Conservation (phyloP, 1,140 invertebrate species). For the Hyphantria cunea region DNA sequence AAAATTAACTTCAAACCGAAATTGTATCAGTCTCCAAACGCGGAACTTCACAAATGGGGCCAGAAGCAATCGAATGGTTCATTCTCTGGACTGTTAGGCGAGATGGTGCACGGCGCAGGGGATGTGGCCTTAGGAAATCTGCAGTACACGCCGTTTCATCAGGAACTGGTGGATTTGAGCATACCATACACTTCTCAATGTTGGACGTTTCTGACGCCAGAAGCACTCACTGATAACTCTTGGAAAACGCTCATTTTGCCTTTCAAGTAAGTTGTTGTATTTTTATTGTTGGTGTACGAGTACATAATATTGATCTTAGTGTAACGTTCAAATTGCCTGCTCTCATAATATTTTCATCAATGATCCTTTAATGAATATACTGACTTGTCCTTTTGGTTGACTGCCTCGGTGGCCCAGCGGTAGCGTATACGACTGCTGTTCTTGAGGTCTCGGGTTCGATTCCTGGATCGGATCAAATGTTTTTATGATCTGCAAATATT, state of each 20-base stretch:
- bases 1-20: conserved; percentile 86
- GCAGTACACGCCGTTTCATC: conserved; percentile 86
- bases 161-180: conserved; percentile 88
- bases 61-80: conserved; percentile 82
- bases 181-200: conserved; percentile 90
- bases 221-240: conserved; percentile 89
- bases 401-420: too few species aligned
- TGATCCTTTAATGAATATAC: too few species aligned
- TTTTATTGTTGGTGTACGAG: too few species aligned
- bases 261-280: conserved; percentile 83
- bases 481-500: too few species aligned
- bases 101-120: conserved; percentile 85
- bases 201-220: conserved; percentile 91
- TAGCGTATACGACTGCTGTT: too few species aligned
- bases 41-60: conserved; percentile 85
- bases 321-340: not conserved
- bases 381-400: too few species aligned
- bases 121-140: conserved; percentile 90
- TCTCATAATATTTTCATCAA: too few species aligned
- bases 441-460: too few species aligned
- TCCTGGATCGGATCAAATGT: too few species aligned
- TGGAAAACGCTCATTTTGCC: conserved; percentile 92
- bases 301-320: not conserved
- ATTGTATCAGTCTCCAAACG: conserved; percentile 84
- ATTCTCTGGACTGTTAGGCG: conserved; percentile 87